Evolutionary conservation across 2,888 invertebrate genomes (phyloP), one percentile per base, ranked within the genome.

Genomic region (Eurytoma adleriae): DNA sequence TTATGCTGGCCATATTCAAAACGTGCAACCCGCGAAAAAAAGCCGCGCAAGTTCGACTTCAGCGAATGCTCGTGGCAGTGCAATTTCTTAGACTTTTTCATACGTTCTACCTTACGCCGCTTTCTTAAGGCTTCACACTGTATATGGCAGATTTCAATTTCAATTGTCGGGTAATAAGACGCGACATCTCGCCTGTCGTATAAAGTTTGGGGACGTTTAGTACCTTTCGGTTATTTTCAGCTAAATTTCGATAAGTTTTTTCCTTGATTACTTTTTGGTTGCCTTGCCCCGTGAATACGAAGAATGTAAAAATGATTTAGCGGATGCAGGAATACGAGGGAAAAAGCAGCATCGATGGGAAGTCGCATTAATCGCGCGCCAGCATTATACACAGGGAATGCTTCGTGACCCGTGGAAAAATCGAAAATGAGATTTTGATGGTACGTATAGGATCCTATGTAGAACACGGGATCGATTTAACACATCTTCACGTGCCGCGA

Each of bases 401-500:
- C 40, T 14, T 48, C 48, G 14, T 48, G 40, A 64, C 64, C 64
- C 64, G 64, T 64, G 48, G 18, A 64, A 64, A 48, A 54, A n/a
- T n/a, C 24, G 50, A 66, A 73, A 73, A 66, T 56, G 66, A 66
- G 64, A 24, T 54, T 73, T 66, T 66, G 56, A 77, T 59, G 69
- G 54, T 54, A 30, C 40, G 40, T 30, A 54, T 14, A 68, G 16
- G 68, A 70, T 76, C 70, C 20, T 70, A 76, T 70, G 69, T 62
- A n/a, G 61, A 69, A 62, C 62, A 27, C 64, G 54, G 56, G 56
- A 73, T 73, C 73, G 73, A 73, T 73, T 73, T 66, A 73, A 73
- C 73, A 73, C 73, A 56, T 73, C n/a, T 12, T 48, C 56, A 54
- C 69, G 30, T 24, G n/a, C 61, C 30, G 64, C 48, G 48, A 64